Percentiles rank a stretch among this genome's conserved stretches.
Conservation (phyloP, 2,113 vertebrate species). For the Zosterops hypoxanthus region DNA sequence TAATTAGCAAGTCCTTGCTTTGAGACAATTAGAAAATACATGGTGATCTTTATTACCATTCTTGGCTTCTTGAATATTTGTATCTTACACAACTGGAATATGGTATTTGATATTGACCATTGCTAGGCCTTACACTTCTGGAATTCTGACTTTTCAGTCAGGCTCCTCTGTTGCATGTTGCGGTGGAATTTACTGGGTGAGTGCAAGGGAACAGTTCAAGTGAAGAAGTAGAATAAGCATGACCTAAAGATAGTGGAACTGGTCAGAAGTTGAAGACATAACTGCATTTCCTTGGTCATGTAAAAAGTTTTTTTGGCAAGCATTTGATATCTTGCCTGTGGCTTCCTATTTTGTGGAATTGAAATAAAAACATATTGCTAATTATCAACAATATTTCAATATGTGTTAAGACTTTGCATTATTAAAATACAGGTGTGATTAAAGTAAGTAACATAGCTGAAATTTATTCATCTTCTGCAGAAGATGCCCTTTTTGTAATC, state of each 20-base stretch:
- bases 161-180: background rate
- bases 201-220: background rate
- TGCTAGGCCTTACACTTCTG: rapidly evolving
- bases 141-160: background rate
- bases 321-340: background rate
- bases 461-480: background rate
- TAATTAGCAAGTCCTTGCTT: background rate
- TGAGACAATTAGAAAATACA: background rate
- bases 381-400: background rate
- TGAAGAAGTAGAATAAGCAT: background rate
- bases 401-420: background rate
- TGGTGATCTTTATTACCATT: background rate
- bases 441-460: background rate
- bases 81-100: background rate
- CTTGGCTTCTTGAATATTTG: background rate
- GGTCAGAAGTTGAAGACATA: background rate
- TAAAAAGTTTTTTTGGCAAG: background rate
- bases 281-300: background rate
- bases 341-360: background rate
- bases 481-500: background rate
- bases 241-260: background rate
- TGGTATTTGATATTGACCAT: background rate
- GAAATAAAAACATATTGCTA: background rate
- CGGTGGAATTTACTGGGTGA: background rate
- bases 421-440: background rate